Conservation (phyloP, 2,113 vertebrate genomes). For the Smithornis capensis region DNA sequence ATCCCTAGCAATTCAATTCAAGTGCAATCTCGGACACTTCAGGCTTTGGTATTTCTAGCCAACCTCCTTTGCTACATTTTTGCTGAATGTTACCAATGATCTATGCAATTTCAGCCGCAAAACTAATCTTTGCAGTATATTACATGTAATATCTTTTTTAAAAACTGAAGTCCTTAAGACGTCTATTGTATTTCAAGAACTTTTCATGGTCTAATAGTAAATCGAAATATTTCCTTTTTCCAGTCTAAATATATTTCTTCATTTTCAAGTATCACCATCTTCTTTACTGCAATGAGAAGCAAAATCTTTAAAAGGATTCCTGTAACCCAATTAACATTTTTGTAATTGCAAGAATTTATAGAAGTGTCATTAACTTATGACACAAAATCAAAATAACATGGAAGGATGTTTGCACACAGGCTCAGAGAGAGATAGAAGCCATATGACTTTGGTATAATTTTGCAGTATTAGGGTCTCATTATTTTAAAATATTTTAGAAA, state of each 20-base stretch:
- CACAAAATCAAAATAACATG: neutral
- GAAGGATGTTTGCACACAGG: neutral
- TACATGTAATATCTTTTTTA: slow-evolving; percentile 58
- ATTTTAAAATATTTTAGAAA: neutral
- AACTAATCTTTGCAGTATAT: slow-evolving; percentile 70
- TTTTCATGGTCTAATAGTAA: slow-evolving; percentile 38
- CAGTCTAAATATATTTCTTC: slow-evolving; percentile 14
- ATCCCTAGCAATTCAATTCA: slow-evolving; percentile 60
- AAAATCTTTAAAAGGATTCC: slow-evolving; percentile 16
- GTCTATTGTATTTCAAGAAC: slow-evolving; percentile 46
- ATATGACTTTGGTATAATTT: neutral
- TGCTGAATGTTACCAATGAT: slow-evolving; percentile 65
- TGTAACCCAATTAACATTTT: neutral
- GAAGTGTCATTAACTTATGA: neutral
- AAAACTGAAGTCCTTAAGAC: slow-evolving; percentile 39
- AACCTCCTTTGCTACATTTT: slow-evolving; percentile 36
- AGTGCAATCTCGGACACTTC: slow-evolving; percentile 54
- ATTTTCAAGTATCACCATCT: slow-evolving; percentile 4
- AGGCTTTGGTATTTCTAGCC: slow-evolving; percentile 61
- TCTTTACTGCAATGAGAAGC: neutral
- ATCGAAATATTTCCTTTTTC: slow-evolving; percentile 57
- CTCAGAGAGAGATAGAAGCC: neutral
- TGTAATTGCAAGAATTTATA: neutral
- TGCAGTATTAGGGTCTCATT: neutral
- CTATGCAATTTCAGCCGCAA: slow-evolving; percentile 69